phyloP scores from a whole-genome alignment of 2,797 vertebrate species.

The Myotis findleyi region DNA sequence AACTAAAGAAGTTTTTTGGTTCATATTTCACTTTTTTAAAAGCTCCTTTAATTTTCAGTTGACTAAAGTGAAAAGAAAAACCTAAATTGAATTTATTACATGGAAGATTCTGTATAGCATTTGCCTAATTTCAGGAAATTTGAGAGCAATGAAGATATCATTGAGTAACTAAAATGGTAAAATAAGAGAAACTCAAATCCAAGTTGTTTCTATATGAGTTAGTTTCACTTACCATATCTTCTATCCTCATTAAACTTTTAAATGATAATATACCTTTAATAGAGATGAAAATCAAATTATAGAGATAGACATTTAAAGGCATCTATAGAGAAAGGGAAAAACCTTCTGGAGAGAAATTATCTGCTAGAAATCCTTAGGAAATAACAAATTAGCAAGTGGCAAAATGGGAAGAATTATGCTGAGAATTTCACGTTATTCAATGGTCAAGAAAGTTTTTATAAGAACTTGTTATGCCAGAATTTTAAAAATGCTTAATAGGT shows the following conservation, averaged over 20 bases:
- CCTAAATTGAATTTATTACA: not conserved
- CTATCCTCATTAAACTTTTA: not conserved
- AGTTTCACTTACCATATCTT: not conserved
- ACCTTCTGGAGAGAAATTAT: not conserved
- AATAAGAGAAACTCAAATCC: not conserved
- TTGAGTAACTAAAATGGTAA: not conserved
- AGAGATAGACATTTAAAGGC: not conserved
- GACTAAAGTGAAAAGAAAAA: constrained; percentile 13
- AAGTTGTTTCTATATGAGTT: not conserved
- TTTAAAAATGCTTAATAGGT: constrained; percentile 9
- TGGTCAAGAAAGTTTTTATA: constrained; percentile 22
- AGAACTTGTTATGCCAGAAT: not conserved
- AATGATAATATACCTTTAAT: not conserved
- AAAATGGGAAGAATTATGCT: constrained; percentile 19
- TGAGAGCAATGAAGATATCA: constrained; percentile 14
- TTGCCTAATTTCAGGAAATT: constrained; percentile 32
- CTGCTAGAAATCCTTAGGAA: not conserved
- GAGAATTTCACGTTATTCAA: not conserved
- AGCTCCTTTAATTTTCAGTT: not conserved
- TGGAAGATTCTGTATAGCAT: not conserved
- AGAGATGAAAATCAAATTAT: not conserved
- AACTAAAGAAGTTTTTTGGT: not conserved
- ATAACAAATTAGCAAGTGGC: constrained; percentile 17
- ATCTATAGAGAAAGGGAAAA: not conserved
- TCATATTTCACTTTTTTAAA: not conserved